Evolutionary conservation across 2,888 invertebrate genomes (phyloP).

Genomic region (Scotopteryx bipunctaria): DNA sequence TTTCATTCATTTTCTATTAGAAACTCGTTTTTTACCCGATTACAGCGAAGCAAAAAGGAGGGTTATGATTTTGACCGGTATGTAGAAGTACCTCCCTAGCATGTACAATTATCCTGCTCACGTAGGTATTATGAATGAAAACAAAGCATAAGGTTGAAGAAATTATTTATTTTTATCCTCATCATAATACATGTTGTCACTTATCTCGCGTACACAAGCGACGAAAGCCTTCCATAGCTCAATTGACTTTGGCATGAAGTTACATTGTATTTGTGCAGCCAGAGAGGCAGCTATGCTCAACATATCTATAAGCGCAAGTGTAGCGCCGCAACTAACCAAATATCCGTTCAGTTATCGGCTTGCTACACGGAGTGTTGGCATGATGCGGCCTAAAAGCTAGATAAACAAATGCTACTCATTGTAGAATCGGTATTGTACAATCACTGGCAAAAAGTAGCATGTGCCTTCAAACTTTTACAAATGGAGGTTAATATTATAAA

Average conservation of each 20-base stretch:
- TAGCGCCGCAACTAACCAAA: neutral
- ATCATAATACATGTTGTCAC: conserved; percentile 79
- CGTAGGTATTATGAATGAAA: too few relatives aligned
- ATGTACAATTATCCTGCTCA: too few relatives aligned
- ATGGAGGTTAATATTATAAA: conserved; percentile 17
- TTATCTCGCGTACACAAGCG: conserved; percentile 80
- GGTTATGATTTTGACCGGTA: too few relatives aligned
- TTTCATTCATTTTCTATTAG: too few relatives aligned
- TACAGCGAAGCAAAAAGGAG: too few relatives aligned
- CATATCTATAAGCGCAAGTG: conserved; percentile 28
- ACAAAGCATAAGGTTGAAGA: conserved; percentile 65
- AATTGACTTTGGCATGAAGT: conserved; percentile 83
- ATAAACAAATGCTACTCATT: conserved; percentile 8
- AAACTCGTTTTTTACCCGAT: too few relatives aligned
- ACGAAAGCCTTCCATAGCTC: conserved; percentile 79
- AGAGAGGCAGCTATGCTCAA: conserved; percentile 41
- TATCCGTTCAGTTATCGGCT: neutral
- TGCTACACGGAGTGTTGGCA: conserved; percentile 6
- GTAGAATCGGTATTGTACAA: neutral
- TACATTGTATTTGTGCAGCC: conserved; percentile 74
- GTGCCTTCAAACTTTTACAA: conserved; percentile 27
- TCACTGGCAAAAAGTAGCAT: conserved; percentile 5
- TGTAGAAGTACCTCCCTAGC: too few relatives aligned
- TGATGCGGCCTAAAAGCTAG: conserved; percentile 4
- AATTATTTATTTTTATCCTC: conserved; percentile 76